Evolutionary conservation across 2,888 invertebrate genomes (phyloP), one percentile per base, ranked within the genome.

Genomic region (Aphidius colemani): DNA sequence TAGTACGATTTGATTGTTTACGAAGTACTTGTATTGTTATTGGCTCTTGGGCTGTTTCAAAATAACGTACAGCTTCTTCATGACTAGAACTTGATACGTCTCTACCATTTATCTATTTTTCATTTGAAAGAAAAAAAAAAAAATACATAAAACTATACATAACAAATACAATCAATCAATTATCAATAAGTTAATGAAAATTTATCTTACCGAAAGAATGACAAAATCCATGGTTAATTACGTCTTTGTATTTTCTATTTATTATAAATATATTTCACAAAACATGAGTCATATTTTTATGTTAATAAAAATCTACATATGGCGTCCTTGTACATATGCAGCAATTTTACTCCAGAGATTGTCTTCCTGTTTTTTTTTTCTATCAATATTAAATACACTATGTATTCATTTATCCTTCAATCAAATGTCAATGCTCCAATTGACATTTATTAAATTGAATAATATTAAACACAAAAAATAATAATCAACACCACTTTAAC

Each of bases 61-160:
- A 87, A 76, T 85, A 85, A 75, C 85, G 83, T 71, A 87, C 85
- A 69, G 87, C 87, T 76, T 87, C 87, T 75, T 86, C 86, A 77
- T 86, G 86, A 69, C 86, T 85, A 77, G 87, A 85, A 75, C 85
- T 85, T 76, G 86, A 86, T 71, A 88, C 85, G 81, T 88, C 88
- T 72, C 84, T 84, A 67, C 87, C 87, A 78, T 88, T 88, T 67
- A 88, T 85, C 88, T 88, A 76, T 30, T 5, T 30, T 30, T 30
- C 5, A 5, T 30, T 41, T 45, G 3, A 64, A 63, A 40, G 63
- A 43, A 41, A n/a, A 81, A 82, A 59, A 30, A 45, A 61, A 70
- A 57, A 7, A 30, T 30, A 30, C 13, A 30, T 30, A 30, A 2
- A 30, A 2, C 5, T 5, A 30, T 1, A n/a, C 0, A 39, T 39